Evolutionary conservation across 37 sponge, comb jelly and placozoan species (phyloP), one percentile per base, ranked within the genome.

Genomic region (Ianthella basta): DNA sequence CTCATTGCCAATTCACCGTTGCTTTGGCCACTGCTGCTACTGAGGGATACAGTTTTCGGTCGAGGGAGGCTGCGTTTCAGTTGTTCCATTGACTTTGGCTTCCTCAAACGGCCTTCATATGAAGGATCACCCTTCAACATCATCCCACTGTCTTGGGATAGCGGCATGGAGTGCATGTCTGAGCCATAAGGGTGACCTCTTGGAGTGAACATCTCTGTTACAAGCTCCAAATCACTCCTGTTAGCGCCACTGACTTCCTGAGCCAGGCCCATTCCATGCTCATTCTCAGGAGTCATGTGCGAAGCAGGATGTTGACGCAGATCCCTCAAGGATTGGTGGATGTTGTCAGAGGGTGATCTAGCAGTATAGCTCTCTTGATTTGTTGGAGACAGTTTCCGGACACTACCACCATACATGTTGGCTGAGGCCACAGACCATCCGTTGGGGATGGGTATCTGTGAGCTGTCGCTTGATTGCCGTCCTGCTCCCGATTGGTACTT

Each of bases 281-380:
- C 38, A 36, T 75, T 18, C 40, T 75, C 78, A 40, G 78, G 25
- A 15, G 78, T 75, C 44, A 53, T 53, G 23, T 50, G 44, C 23
- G 78, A 75, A 75, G 78, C 78, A 53, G 78, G 78, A 50, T 75
- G 78, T 24, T 75, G 78, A 12, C 78, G 33, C 44, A 75, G 78
- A 44, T 75, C 78, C 37, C 10, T 38, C 25, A 75, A 44, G 2
- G 78, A 75, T 50, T 75, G 78, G 54, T 75, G 78, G 44, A 75
- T 38, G 15, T 75, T 44, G 3, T 19, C 78, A 40, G 78, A 44
- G 25, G 54, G 5, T 15, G 37, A 40, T 19, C 53, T 23, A 41
- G 24, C 44, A 40, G 54, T 6, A 75, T 16, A 75, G 15, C 5
- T 3, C 6, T 36, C 54, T 24, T 75, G 78, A 0, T 44, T 8